Percentiles rank a stretch among this genome's conserved stretches.
These are phyloP conservation scores for Petrolisthes cinctipes DNA, from an alignment of 2,888 invertebrate species.

Conservation along the genomic window DNA sequence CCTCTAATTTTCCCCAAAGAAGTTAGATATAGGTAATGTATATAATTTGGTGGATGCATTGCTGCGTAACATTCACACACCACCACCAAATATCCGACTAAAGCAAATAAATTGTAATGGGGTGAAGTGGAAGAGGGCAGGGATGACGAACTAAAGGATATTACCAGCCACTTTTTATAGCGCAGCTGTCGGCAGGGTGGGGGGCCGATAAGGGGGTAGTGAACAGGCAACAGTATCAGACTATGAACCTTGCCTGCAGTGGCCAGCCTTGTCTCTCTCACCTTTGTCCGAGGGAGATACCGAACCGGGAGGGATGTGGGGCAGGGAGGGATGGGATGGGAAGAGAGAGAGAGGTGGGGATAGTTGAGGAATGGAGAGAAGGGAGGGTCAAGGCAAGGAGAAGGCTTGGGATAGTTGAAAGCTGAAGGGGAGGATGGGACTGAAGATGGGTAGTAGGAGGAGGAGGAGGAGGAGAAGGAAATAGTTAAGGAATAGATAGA, in stretches of 20 bases:
- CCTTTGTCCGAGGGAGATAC: conserved; percentile 47
- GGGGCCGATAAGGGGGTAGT: conserved; percentile 30
- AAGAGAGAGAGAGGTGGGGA: background rate
- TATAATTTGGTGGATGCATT: too few relatives aligned
- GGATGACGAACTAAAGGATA: conserved; percentile 29
- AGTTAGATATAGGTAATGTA: too few relatives aligned
- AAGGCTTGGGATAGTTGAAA: background rate
- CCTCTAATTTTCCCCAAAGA: too few relatives aligned
- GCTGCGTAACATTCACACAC: too few relatives aligned
- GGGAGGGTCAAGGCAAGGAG: background rate
- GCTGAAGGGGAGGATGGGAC: background rate
- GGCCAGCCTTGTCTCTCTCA: conserved; percentile 36
- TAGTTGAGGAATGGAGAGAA: background rate
- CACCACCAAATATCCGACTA: too few relatives aligned
- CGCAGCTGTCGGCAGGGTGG: conserved; percentile 35
- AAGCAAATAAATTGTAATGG: too few relatives aligned
- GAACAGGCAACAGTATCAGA: conserved; percentile 26
- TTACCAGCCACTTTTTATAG: conserved; percentile 45
- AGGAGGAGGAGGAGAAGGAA: background rate
- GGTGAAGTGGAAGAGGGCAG: conserved; percentile 1
- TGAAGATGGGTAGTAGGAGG: background rate
- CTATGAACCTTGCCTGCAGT: conserved; percentile 25
- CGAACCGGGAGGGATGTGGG: background rate
- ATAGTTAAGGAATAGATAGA: too few relatives aligned
- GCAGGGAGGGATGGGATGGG: background rate